Evolutionary conservation across 2,888 invertebrate species (phyloP).

Genomic region (Lycophotia porphyrea): DNA sequence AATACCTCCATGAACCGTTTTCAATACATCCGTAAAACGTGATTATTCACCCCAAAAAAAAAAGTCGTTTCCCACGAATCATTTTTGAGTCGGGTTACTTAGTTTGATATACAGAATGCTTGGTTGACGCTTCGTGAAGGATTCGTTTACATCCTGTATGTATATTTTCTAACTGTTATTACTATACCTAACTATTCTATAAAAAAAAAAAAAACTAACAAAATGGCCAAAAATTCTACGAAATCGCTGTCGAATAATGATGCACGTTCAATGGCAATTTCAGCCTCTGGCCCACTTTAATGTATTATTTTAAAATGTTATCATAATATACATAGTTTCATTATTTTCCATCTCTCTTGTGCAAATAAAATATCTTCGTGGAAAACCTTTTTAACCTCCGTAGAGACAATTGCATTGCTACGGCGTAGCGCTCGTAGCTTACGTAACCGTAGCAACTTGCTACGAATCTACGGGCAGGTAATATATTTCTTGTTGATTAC

Average conservation of each 20-base stretch:
- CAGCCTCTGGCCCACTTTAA: neutral
- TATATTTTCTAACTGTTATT: neutral
- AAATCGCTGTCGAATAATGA: neutral
- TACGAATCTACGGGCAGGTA: constrained; percentile 28
- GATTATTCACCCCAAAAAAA: too few relatives aligned
- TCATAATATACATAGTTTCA: neutral
- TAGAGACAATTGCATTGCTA: constrained; percentile 32
- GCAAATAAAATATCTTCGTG: neutral
- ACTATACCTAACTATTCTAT: neutral
- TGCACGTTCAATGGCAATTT: neutral
- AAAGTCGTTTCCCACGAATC: too few relatives aligned
- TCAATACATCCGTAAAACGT: too few relatives aligned
- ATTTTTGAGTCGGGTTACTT: too few relatives aligned
- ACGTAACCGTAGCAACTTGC: constrained; percentile 22
- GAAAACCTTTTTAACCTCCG: constrained; percentile 5
- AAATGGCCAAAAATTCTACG: neutral
- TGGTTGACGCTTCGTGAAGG: too few relatives aligned
- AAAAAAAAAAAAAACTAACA: neutral
- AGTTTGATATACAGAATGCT: too few relatives aligned
- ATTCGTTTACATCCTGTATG: too few relatives aligned
- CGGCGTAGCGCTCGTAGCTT: constrained; percentile 34
- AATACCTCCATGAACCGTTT: too few relatives aligned
- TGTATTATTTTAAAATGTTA: neutral
- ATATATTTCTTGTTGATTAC: constrained; percentile 40
- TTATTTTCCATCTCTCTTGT: neutral